Percentiles rank a stretch among this genome's conserved stretches.
These are phyloP conservation scores for Scaptomyza caliginosa DNA, from an alignment of 2,888 invertebrate species.

Conservation along the genomic window DNA sequence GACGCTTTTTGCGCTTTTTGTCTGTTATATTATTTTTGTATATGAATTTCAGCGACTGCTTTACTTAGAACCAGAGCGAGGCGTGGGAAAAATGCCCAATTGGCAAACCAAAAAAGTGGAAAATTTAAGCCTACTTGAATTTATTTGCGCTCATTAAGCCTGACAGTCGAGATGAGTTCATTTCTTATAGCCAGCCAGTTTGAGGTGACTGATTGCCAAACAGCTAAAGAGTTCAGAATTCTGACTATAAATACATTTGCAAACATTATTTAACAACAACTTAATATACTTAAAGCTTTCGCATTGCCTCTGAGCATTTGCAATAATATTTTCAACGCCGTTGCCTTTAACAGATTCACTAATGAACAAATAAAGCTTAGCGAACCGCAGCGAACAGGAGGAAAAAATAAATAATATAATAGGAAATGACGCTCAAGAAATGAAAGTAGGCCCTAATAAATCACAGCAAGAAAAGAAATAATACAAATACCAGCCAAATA, in stretches of 20 bases:
- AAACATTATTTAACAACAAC: slow-evolving; percentile 22
- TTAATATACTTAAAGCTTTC: slow-evolving; percentile 10
- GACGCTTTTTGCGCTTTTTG: slow-evolving; percentile 48
- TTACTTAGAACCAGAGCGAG: slow-evolving; percentile 14
- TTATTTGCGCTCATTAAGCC: slow-evolving; percentile 75
- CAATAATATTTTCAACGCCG: slow-evolving; percentile 17
- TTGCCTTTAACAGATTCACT: slow-evolving; percentile 52
- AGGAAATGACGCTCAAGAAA: slow-evolving; percentile 8
- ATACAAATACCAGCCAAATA: slow-evolving; percentile 61
- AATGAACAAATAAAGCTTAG: slow-evolving; percentile 77
- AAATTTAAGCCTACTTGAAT: slow-evolving; percentile 76
- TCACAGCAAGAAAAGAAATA: slow-evolving; percentile 66
- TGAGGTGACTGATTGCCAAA: slow-evolving; percentile 47
- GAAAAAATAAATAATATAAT: slow-evolving; percentile 11
- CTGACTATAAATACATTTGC: slow-evolving; percentile 30
- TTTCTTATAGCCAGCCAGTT: slow-evolving; percentile 42
- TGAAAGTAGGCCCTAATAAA: slow-evolving; percentile 61
- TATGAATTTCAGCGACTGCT: slow-evolving; percentile 59
- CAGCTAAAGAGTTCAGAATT: slow-evolving; percentile 49
- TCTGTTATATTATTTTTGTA: slow-evolving; percentile 53
- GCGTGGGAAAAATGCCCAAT: slow-evolving; percentile 46
- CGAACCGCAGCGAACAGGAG: slow-evolving; percentile 28
- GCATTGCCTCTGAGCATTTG: slow-evolving; percentile 1
- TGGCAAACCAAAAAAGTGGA: slow-evolving; percentile 54
- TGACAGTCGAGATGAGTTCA: slow-evolving; percentile 68